Base-by-base conservation (phyloP, 1,140 invertebrate species). In the Spodoptera frugiperda region DNA sequence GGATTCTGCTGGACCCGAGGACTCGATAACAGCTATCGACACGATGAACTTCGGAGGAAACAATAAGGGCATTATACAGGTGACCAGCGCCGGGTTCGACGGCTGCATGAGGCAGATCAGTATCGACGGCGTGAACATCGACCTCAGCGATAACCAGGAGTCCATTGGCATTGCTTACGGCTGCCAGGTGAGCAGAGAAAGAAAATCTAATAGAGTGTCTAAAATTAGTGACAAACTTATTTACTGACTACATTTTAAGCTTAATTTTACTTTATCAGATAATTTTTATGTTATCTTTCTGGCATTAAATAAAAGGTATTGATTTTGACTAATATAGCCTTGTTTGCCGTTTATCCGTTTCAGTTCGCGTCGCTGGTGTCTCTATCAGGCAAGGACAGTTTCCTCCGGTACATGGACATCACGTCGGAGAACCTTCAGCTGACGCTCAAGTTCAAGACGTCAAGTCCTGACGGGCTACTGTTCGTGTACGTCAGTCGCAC, bases 31-130 rank as follows among this genome's bases (percentile, higher is more conserved):
- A 89, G 95, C 53, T 89, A 95, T 65, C 95, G 97, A 86, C 90
- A 96, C 87, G 14, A 96, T 99, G 84, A 99, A 97, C 91, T 97
- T 99, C 80, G 99, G 99, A 78, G 99, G 98, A 2, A 97, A 97
- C 91, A 95, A 95, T n/a, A 97, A 96, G 82, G 93, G 95, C 21
- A 96, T 96, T 63, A 88, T 93, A 12, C 95, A 96, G 44, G 96
- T 97, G 0, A 96, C 96, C 0, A 96, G 95, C 55, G 91, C 95
- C 25, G 97, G 97, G 65, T 99, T 99, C 90, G 98, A 99, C 85
- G 99, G 99, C 3, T 99, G 99, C 88, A 97, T 99, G 51, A 96
- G 98, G 82, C 95, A 97, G 77, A 96, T 99, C 1, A 94, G 95
- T 19, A 96, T 99, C 59, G 95, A 96, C 10, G 95, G 96, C 0